Evolutionary conservation across 1,140 invertebrate genomes (phyloP), one percentile per base, ranked within the genome.

Genomic region (Bombyx mandarina): DNA sequence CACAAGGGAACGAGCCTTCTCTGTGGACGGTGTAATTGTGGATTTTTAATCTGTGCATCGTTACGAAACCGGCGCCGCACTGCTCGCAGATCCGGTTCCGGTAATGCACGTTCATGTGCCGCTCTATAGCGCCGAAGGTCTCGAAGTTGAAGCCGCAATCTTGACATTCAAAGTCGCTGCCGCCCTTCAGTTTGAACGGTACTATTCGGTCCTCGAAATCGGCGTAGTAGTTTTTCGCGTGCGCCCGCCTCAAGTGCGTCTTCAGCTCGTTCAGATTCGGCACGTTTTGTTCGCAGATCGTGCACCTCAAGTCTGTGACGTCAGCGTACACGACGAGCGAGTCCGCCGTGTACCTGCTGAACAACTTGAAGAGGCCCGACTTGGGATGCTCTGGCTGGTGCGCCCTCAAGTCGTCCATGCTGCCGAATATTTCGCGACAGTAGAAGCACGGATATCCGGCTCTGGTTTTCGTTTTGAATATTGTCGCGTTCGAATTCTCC

Each of bases 101-200:
- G n/a, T 67, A 82, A 62, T 82, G 79, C 6, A 58, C 56, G 46
- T 79, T 78, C 79, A 82, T 82, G 44, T 82, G 79, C 9, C 69
- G 58, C 52, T 82, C 74, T 1, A 79, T 55, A 0, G 74, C 57
- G 1, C 73, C 71, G 44, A 82, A 78, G 0, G 67, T 72, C 43
- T 76, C 63, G 47, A 71, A 82, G 43, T 54, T 66, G 18, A 59
- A 62, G 8, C 65, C 61, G 46, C 79, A 81, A 7, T 62, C 66
- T 47, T 73, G 65, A 51, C 77, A 82, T 8, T 67, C 60, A 26
- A 70, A 70, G n/a, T 65, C 61, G 0, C 54, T 67, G 7, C 66
- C 66, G 6, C 64, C 66, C 0, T 46, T 52, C 9, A 74, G 22
- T 56, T 69, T 69, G 46, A 74, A 79, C 0, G 75, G 71, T 10